Evolutionary conservation across 2,888 invertebrate genomes (phyloP), one percentile per base, ranked within the genome.

Genomic region (Lasioglossum malachurum): DNA sequence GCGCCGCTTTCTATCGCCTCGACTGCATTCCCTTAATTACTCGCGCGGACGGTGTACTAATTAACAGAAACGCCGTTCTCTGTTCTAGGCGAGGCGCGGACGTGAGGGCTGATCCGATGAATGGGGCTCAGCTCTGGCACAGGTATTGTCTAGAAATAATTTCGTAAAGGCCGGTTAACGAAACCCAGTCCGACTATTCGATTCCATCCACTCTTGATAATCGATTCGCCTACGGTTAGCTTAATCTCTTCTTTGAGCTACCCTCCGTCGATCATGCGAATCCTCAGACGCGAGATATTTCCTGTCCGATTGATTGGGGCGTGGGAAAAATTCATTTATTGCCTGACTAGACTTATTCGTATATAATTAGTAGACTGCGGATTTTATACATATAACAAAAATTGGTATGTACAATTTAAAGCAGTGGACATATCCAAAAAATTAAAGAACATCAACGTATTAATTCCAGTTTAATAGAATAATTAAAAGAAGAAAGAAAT

Each of bases 61-160:
- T 90, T 90, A 90, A 81, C 85, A 86, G 80, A 85, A 87, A 88
- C 82, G 82, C 72, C 82, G 74, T 69, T 85, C 82, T 83, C 77
- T 86, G 88, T 84, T 86, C 82, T 81, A 87, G 89, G 82, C 79
- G 89, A 82, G 89, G 81, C 83, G 84, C 84, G 90, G 80, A 88
- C 86, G 85, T 80, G 84, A 82, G 83, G 80, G 83, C 73, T 87
- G 88, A 87, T 83, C 78, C 85, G 77, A 88, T 87, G 90, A 90
- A 88, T 88, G 85, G 87, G 76, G 57, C 84, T 83, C 82, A 78
- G 81, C 86, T 86, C 84, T 72, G 84, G 78, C 82, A 83, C 88
- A 86, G 89, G 87, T 89, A 89, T 88, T 88, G 87, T 88, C 87
- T 88, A 81, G 82, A 88, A 90, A 88, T 90, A 87, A 88, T 88